Percentiles rank a stretch among this genome's conserved stretches.
Evolutionary conservation across 2,797 vertebrate species (phyloP).

Genomic region (Anolis apletophallus): DNA sequence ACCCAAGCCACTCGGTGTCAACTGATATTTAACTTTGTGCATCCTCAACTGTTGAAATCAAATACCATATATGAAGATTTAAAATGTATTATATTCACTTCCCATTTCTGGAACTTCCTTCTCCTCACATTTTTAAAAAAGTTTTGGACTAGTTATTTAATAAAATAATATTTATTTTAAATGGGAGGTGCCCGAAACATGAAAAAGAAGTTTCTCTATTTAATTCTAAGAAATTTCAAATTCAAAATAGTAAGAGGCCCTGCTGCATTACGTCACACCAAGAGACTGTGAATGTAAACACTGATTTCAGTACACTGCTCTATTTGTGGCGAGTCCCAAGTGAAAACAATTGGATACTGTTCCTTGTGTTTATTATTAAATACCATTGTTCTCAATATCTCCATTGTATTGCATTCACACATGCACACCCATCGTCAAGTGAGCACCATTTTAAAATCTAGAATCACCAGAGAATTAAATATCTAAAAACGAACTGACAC

Average conservation of each 20-base stretch:
- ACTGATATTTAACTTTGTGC: slow-evolving; percentile 50
- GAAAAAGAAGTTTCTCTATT: not conserved
- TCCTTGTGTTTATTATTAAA: slow-evolving; percentile 59
- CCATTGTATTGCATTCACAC: not conserved
- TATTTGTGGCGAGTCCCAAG: slow-evolving; percentile 64
- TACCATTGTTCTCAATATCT: slow-evolving; percentile 59
- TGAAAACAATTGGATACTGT: slow-evolving; percentile 56
- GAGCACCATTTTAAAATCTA: slow-evolving; percentile 33
- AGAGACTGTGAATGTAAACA: slow-evolving; percentile 62
- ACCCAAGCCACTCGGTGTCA: slow-evolving; percentile 61
- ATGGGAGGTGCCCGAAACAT: not conserved
- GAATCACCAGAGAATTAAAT: not conserved
- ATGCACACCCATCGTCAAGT: slow-evolving; percentile 27
- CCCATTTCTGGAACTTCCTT: too few species aligned
- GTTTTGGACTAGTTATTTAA: not conserved
- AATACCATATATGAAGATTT: not conserved
- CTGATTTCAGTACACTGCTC: slow-evolving; percentile 51
- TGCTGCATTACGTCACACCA: slow-evolving; percentile 60
- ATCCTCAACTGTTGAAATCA: slow-evolving; percentile 52
- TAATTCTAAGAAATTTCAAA: slow-evolving; percentile 53
- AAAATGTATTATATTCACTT: not conserved
- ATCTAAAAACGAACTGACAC: not conserved
- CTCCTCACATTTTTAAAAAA: not conserved
- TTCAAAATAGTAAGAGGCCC: slow-evolving; percentile 43
- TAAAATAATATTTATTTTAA: not conserved